These are phyloP conservation scores for Eulemur mongoz DNA, from an alignment of 2,797 vertebrate species.

Conservation along the genomic window DNA sequence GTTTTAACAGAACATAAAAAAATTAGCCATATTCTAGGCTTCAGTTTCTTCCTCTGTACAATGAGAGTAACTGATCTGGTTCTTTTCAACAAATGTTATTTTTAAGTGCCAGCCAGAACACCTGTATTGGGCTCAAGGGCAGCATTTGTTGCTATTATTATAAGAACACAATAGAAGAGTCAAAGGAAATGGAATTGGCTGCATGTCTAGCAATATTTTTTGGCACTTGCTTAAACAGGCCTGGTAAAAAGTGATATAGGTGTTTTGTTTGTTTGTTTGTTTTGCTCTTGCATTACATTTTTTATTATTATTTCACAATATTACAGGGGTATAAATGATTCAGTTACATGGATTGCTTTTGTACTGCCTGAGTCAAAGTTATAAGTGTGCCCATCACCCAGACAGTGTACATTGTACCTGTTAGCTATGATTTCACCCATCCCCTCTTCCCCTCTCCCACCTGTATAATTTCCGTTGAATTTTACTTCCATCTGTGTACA, in stretches of 20 bases:
- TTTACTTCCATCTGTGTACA: too few relatives aligned
- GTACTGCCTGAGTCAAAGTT: too few relatives aligned
- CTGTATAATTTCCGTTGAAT: too few relatives aligned
- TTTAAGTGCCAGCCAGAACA: not conserved
- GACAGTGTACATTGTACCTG: too few relatives aligned
- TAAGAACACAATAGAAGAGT: not conserved
- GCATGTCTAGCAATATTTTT: not conserved
- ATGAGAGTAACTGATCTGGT: not conserved
- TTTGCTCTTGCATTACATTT: not conserved
- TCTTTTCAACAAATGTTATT: not conserved
- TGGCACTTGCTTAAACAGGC: not conserved
- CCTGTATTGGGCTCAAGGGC: not conserved
- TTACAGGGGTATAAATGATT: too few relatives aligned
- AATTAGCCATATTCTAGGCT: not conserved
- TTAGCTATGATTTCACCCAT: too few relatives aligned
- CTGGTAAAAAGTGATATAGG: fast-evolving
- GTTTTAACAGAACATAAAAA: not conserved
- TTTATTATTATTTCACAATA: too few relatives aligned
- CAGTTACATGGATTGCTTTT: too few relatives aligned
- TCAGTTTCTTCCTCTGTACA: not conserved
- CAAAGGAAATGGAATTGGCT: not conserved
- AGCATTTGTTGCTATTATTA: not conserved
- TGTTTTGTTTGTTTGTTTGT: not conserved
- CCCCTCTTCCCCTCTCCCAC: too few relatives aligned
- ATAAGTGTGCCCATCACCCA: too few relatives aligned